phyloP scores from a whole-genome alignment of 1,140 invertebrate species.

The Trichoplusia ni region DNA sequence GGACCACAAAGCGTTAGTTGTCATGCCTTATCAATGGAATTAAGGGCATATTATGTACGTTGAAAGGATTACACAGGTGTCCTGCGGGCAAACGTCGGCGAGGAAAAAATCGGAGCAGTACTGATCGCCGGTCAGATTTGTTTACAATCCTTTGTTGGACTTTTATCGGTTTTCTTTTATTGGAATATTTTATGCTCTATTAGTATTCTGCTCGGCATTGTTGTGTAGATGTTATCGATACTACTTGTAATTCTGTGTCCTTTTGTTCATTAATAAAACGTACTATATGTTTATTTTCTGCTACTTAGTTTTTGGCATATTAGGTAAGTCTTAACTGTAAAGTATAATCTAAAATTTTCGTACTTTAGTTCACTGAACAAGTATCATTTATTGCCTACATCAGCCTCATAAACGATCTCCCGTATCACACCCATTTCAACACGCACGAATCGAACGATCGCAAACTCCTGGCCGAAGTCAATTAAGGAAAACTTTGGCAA shows the following conservation, averaged over 20 bases:
- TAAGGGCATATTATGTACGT: constrained; percentile 74
- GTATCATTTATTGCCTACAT: too few relatives aligned
- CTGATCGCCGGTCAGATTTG: constrained; percentile 20
- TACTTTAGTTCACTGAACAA: too few relatives aligned
- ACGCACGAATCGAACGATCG: neutral
- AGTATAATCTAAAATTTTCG: too few relatives aligned
- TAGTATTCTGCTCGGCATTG: neutral
- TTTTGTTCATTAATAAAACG: too few relatives aligned
- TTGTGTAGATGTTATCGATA: neutral
- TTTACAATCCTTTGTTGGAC: constrained; percentile 16
- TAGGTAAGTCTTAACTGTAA: too few relatives aligned
- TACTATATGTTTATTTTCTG: too few relatives aligned
- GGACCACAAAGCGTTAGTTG: constrained; percentile 69
- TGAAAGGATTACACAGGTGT: constrained; percentile 79
- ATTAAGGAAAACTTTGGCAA: constrained; percentile 10
- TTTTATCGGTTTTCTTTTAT: neutral
- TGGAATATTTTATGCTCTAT: neutral
- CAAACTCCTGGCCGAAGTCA: neutral
- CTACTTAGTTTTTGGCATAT: too few relatives aligned
- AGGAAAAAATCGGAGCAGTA: constrained; percentile 36
- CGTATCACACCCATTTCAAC: neutral
- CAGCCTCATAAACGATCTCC: too few relatives aligned
- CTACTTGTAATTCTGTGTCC: too few relatives aligned
- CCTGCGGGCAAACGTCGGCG: constrained; percentile 39
- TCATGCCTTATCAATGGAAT: constrained; percentile 76